These are phyloP conservation scores for Lerista edwardsae DNA, from an alignment of 2,797 vertebrate genomes.

Conservation along the genomic window DNA sequence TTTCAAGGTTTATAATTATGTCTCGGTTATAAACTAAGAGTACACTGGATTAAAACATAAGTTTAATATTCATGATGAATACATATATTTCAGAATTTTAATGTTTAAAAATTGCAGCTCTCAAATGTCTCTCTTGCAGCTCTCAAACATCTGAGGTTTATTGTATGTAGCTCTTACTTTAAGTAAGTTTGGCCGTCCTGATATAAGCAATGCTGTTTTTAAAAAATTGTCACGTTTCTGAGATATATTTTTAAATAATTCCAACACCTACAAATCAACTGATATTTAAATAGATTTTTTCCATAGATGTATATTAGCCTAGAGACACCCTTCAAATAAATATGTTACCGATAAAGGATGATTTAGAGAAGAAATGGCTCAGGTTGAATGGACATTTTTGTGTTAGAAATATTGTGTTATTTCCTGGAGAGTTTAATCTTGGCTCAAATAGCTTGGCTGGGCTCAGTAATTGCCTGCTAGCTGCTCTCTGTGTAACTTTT, in stretches of 20 bases:
- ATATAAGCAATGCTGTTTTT: neutral
- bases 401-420: neutral
- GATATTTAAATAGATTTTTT: neutral
- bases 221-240: neutral
- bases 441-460: neutral
- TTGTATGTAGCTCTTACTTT: too few species aligned
- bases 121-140: too few species aligned
- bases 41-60: too few species aligned
- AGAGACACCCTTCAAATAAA: neutral
- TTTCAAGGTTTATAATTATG: too few species aligned
- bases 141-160: too few species aligned
- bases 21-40: too few species aligned
- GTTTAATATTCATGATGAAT: too few species aligned
- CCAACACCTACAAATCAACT: neutral
- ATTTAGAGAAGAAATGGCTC: neutral
- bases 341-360: neutral
- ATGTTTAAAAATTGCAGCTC: too few species aligned
- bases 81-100: too few species aligned
- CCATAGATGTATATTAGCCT: neutral
- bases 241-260: neutral
- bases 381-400: neutral
- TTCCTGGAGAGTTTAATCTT: neutral
- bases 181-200: too few species aligned
- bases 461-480: neutral
- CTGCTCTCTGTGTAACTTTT: neutral